Conservation (phyloP, 1,140 invertebrate genomes). For the Muscidifurax raptorellus region DNA sequence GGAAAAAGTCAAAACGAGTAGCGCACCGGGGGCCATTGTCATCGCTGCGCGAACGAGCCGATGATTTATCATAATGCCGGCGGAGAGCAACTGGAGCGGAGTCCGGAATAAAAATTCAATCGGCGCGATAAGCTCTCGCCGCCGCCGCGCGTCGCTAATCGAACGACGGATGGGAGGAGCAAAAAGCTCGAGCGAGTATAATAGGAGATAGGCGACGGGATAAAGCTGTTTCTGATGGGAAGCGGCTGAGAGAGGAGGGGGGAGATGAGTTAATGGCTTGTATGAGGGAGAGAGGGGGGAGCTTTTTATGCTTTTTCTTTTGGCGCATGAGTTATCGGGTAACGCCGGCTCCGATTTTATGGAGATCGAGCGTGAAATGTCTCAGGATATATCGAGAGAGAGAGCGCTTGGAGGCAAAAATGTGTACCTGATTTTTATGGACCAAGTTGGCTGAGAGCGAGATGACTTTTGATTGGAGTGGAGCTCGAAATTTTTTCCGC, state of each 20-base stretch:
- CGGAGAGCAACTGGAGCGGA: background rate
- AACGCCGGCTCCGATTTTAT: background rate
- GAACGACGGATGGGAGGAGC: background rate
- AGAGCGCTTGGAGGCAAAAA: too few species aligned
- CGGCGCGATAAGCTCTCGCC: background rate
- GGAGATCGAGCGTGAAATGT: conserved; percentile 2
- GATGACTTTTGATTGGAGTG: too few species aligned
- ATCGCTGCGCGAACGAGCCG: background rate
- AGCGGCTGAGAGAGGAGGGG: background rate
- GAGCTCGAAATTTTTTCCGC: too few species aligned
- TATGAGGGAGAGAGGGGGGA: background rate
- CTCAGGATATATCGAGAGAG: background rate
- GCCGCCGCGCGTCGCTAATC: background rate
- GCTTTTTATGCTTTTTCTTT: background rate
- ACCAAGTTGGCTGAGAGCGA: background rate
- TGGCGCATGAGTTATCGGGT: conserved; percentile 14
- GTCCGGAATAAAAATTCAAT: conserved; percentile 27
- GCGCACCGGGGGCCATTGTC: background rate
- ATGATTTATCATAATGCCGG: conserved; percentile 24
- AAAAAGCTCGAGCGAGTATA: background rate
- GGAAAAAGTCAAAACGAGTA: background rate
- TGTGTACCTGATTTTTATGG: background rate
- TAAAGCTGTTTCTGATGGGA: conserved; percentile 14
- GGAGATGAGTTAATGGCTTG: conserved; percentile 3
- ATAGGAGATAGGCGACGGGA: background rate